phyloP scores from a whole-genome alignment of 2,113 vertebrate species.

The Aptenodytes forsteri region DNA sequence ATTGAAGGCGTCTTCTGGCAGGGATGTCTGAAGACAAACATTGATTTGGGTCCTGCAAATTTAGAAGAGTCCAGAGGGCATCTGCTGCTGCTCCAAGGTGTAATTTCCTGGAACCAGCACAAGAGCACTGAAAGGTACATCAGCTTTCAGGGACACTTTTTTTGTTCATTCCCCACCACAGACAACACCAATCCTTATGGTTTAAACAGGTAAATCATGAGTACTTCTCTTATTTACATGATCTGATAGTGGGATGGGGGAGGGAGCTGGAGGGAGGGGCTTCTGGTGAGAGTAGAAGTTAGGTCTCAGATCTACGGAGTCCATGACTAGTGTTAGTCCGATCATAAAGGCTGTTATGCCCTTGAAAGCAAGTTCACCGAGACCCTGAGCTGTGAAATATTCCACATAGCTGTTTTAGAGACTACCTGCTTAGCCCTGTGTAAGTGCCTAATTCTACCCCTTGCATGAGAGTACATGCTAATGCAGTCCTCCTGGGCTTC shows the following conservation, averaged over 20 bases:
- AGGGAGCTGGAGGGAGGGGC: background rate
- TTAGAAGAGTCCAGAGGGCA: background rate
- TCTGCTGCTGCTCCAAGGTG: background rate
- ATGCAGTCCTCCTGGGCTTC: background rate
- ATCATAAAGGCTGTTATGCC: background rate
- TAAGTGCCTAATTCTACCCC: background rate
- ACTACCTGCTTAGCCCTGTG: background rate
- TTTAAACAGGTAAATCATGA: background rate
- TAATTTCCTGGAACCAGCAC: background rate
- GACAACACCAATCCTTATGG: background rate
- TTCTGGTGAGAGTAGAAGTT: background rate
- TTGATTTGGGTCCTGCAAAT: background rate
- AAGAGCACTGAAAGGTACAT: background rate
- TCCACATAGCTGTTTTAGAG: background rate
- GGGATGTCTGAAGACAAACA: background rate
- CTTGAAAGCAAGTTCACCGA: background rate
- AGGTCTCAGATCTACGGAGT: background rate
- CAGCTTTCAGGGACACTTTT: background rate
- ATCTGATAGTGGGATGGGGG: background rate
- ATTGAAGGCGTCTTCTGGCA: background rate
- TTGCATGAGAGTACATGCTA: background rate
- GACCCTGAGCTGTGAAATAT: background rate
- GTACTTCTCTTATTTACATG: background rate
- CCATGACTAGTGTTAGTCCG: background rate
- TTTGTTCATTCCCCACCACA: background rate